These are phyloP conservation scores for Speoplatyrhinus poulsoni DNA, from an alignment of 2,113 vertebrate genomes.

Conservation along the genomic window DNA sequence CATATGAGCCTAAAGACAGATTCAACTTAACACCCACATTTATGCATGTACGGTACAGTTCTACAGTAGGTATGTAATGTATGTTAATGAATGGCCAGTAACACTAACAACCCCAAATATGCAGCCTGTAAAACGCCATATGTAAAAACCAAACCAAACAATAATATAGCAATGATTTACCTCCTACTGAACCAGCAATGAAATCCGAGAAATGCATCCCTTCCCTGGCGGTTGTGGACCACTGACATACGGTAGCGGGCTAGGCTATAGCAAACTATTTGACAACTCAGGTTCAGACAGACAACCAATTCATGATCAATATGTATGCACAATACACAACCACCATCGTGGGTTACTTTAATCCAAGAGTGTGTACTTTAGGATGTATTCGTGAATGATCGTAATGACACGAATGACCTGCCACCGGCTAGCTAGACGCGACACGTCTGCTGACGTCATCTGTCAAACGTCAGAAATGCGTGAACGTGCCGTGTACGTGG, in stretches of 20 bases:
- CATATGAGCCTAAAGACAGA: not conserved
- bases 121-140: too few species aligned
- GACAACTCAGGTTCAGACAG: not conserved
- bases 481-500: not conserved
- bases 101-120: not conserved
- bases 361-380: not conserved
- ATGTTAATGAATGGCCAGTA: not conserved
- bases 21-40: not conserved
- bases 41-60: not conserved
- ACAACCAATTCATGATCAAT: not conserved
- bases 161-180: conserved; percentile 55
- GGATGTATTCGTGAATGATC: not conserved
- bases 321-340: not conserved
- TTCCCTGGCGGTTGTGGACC: not conserved
- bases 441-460: not conserved
- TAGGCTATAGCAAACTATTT: not conserved
- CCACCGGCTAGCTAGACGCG: not conserved
- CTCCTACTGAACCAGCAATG: conserved; percentile 86
- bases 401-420: not conserved
- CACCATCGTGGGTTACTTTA: not conserved
- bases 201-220: conserved; percentile 80
- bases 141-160: too few species aligned
- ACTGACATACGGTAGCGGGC: not conserved
- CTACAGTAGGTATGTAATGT: not conserved
- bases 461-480: conserved; percentile 4